Evolutionary conservation across 2,797 vertebrate genomes (phyloP), one percentile per base, ranked within the genome.

Genomic region (Tolypeutes matacus): DNA sequence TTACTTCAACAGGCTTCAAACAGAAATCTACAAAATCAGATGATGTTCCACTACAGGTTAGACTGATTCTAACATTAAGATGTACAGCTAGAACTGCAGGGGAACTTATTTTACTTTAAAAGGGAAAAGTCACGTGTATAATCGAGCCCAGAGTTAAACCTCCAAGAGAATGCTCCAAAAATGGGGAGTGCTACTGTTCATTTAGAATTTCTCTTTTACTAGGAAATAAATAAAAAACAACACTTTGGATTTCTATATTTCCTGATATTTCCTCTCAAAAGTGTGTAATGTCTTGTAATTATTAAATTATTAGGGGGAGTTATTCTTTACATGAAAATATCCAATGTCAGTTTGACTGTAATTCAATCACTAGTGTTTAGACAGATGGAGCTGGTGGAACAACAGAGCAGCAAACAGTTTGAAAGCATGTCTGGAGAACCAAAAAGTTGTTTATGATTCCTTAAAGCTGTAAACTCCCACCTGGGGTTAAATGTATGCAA

Each of bases 11-110:
- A 7, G 65, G 20, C 39, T 17, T 34, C 20, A 23, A 1, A 12
- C 0, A 21, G 76, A 58, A 18, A 34, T 1, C 29, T 31, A 9
- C 39, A 49, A n/a, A n/a, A 86, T 49, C 14, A 78, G 70, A 42
- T 0, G 4, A 20, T 0, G 15, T 2, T 2, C 4, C 9, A 0
- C 18, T 7, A 15, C 13, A 67, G 64, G 5, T 2, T 2, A 25
- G 65, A 39, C 0, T 8, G 62, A 36, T 11, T 49, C 39, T 23
- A 64, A 53, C 0, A 11, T 56, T 7, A 25, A 49, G 42, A 69
- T 53, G 72, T 0, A 46, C 31, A 60, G 42, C 75, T 5, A 29
- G 39, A 53, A 6, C 20, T 34, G 12, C 2, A 17, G 5, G n/a
- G 69, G 49, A 51, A 65, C 42, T 36, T 36, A 21, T 36, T 46